phyloP scores from a whole-genome alignment of 2,797 vertebrate species.

The Trichosurus vulpecula region DNA sequence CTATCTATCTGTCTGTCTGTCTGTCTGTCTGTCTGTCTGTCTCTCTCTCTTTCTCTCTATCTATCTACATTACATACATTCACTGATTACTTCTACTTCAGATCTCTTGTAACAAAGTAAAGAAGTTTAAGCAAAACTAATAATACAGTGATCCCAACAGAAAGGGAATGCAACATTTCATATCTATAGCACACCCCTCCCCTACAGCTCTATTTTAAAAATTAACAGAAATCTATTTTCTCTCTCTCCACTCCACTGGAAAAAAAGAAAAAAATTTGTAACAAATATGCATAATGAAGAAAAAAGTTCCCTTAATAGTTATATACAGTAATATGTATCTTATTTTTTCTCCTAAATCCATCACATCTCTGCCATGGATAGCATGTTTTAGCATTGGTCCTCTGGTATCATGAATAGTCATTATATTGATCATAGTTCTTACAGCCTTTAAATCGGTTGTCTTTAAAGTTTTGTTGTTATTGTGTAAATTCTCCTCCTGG shows the following conservation, averaged over 20 bases:
- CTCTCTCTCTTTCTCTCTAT: no score
- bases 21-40: no score
- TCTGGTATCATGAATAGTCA: neutral
- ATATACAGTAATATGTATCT: neutral
- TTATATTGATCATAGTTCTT: neutral
- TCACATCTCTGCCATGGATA: neutral
- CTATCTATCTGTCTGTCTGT: no score
- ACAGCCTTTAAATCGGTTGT: neutral
- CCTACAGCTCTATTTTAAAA: neutral
- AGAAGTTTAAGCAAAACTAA: neutral
- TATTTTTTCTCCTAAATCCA: neutral
- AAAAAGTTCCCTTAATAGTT: neutral
- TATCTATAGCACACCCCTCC: neutral
- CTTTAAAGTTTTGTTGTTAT: neutral
- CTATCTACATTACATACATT: neutral
- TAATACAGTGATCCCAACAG: neutral
- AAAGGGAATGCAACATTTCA: neutral
- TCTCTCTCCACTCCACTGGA: neutral
- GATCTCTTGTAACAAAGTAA: neutral
- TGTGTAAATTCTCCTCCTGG: neutral
- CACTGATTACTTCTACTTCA: neutral
- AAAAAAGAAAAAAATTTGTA: neutral
- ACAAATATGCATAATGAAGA: neutral
- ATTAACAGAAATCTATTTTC: neutral
- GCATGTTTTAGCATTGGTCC: neutral